These are phyloP conservation scores for Drosophila sproati DNA, from an alignment of 1,140 invertebrate species.

Conservation along the genomic window DNA sequence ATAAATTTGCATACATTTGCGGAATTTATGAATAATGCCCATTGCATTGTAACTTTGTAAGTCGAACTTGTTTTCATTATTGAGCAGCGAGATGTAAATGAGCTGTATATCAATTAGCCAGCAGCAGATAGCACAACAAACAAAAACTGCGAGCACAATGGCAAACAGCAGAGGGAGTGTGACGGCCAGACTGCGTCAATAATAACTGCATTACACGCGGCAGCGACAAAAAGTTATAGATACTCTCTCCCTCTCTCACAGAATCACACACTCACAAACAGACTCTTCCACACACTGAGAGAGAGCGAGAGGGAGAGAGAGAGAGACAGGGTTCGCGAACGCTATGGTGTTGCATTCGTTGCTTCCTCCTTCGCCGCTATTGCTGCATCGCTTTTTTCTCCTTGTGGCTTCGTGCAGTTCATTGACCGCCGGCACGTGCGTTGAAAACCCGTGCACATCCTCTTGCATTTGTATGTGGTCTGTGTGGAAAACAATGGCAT, in stretches of 20 bases:
- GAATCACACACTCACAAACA: not conserved
- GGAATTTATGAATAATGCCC: slow-evolving; percentile 23
- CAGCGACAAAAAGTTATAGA: slow-evolving; percentile 35
- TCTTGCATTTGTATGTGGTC: slow-evolving; percentile 45
- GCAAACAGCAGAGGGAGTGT: slow-evolving; percentile 1
- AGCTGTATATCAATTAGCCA: slow-evolving; percentile 27
- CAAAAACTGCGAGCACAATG: slow-evolving; percentile 8
- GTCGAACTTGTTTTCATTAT: not conserved
- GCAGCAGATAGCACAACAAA: not conserved
- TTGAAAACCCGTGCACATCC: slow-evolving; percentile 72
- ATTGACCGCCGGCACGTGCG: slow-evolving; percentile 77
- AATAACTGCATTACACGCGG: slow-evolving; percentile 73
- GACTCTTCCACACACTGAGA: too few relatives aligned
- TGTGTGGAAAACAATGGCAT: slow-evolving; percentile 65
- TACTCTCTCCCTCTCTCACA: slow-evolving; percentile 4
- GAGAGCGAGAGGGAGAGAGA: not conserved
- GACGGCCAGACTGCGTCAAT: slow-evolving; percentile 72
- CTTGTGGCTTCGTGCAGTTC: slow-evolving; percentile 54
- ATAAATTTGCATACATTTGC: slow-evolving; percentile 26
- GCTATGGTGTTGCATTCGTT: slow-evolving; percentile 18
- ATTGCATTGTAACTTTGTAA: slow-evolving; percentile 10
- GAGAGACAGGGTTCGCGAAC: slow-evolving; percentile 10
- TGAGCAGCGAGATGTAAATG: slow-evolving; percentile 10
- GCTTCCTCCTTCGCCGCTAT: slow-evolving; percentile 22
- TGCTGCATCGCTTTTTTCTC: not conserved